Evolutionary conservation across 1,140 invertebrate genomes (phyloP).

Genomic region (Micrasema minimum): DNA sequence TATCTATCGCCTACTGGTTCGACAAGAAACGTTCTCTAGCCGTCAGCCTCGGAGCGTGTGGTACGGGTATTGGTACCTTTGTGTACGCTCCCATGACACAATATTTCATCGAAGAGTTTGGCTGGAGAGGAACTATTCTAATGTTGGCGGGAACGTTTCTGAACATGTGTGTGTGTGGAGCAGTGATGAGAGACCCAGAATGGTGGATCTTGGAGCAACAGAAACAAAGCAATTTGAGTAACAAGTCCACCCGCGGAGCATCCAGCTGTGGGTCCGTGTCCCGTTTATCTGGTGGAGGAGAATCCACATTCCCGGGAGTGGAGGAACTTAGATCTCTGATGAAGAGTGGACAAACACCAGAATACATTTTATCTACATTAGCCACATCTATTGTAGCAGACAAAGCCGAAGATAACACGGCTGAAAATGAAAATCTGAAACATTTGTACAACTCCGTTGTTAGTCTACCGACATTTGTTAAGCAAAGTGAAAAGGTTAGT

Average conservation of each 20-base stretch:
- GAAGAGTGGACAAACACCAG: conserved; percentile 72
- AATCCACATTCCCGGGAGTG: conserved; percentile 69
- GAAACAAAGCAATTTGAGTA: conserved; percentile 58
- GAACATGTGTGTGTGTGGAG: conserved; percentile 89
- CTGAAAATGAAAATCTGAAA: conserved; percentile 59
- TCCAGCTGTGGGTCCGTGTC: conserved; percentile 65
- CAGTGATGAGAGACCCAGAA: conserved; percentile 87
- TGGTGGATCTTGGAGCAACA: conserved; percentile 76
- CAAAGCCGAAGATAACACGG: conserved; percentile 60
- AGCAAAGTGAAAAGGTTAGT: conserved; percentile 74
- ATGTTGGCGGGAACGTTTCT: conserved; percentile 86
- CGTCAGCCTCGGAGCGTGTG: conserved; percentile 91
- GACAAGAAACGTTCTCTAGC: conserved; percentile 92
- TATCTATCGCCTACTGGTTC: conserved; percentile 96
- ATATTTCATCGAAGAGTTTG: conserved; percentile 79
- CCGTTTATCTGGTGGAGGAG: conserved; percentile 61
- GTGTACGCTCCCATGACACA: conserved; percentile 85
- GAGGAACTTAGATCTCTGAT: conserved; percentile 76
- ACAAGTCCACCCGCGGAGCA: conserved; percentile 59
- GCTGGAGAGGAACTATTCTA: conserved; percentile 88
- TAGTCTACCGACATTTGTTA: conserved; percentile 79
- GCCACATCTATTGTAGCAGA: conserved; percentile 65
- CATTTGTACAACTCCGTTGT: conserved; percentile 70
- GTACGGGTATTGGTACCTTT: conserved; percentile 87
- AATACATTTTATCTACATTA: conserved; percentile 74